phyloP scores from a whole-genome alignment of 1,140 invertebrate species.

The Lordiphosa collinella region DNA sequence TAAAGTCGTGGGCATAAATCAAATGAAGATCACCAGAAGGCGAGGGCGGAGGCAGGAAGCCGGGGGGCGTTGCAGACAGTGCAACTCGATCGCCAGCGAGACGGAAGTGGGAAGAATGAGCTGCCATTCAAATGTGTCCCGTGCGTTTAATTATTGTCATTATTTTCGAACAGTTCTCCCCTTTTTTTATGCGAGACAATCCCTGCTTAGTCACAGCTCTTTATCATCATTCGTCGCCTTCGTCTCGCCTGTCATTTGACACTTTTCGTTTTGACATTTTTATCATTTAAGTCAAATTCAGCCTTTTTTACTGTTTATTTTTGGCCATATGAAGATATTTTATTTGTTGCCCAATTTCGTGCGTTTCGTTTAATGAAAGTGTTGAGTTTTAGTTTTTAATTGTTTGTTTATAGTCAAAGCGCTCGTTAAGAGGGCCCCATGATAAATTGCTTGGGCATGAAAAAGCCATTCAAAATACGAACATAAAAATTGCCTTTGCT shows the following conservation, averaged over 20 bases:
- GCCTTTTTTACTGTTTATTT: conserved; percentile 48
- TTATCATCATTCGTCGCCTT: conserved; percentile 75
- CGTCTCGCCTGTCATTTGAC: conserved; percentile 64
- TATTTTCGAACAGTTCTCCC: conserved; percentile 33
- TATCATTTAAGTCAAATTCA: conserved; percentile 74
- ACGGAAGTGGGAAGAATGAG: conserved; percentile 30
- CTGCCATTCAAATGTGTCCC: conserved; percentile 49
- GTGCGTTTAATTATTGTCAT: conserved; percentile 72
- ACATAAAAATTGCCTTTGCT: conserved; percentile 57
- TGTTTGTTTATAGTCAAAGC: conserved; percentile 74
- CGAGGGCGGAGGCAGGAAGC: conserved; percentile 14
- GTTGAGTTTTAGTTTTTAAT: conserved; percentile 75
- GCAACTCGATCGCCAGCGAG: conserved; percentile 48
- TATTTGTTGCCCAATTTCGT: conserved; percentile 67
- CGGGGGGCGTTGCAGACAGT: conserved; percentile 42
- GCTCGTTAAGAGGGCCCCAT: conserved; percentile 56
- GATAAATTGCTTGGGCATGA: conserved; percentile 58
- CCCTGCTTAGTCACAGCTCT: conserved; percentile 62
- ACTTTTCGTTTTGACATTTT: conserved; percentile 65
- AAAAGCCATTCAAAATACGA: conserved; percentile 65
- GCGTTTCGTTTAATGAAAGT: conserved; percentile 61
- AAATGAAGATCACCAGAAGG: conserved; percentile 24
- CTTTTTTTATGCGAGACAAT: conserved; percentile 10
- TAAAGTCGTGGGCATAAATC: conserved; percentile 67
- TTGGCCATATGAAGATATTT: conserved; percentile 59